Conservation (phyloP, 2,888 invertebrate species). For the Tachystola acroxantha region DNA sequence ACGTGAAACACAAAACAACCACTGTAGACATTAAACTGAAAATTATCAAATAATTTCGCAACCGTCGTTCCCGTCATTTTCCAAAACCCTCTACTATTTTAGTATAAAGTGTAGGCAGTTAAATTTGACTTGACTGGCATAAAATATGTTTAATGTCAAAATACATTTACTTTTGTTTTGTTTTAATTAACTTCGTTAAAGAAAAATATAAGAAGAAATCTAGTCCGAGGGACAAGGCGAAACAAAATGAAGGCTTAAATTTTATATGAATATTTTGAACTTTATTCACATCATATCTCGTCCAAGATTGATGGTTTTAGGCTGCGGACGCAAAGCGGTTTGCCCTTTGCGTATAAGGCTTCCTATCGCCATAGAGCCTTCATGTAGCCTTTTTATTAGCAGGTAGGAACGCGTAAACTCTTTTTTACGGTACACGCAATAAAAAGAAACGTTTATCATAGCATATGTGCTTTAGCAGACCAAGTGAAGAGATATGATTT, state of each 20-base stretch:
- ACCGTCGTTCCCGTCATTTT: too few relatives aligned
- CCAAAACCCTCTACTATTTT: too few relatives aligned
- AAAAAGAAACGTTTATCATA: neutral
- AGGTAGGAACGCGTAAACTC: neutral
- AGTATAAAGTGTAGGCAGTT: too few relatives aligned
- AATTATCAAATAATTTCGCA: too few relatives aligned
- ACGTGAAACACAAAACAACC: too few relatives aligned
- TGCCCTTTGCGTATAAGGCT: neutral
- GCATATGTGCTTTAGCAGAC: neutral
- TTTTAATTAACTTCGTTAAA: too few relatives aligned
- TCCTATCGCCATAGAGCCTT: neutral
- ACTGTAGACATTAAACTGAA: too few relatives aligned
- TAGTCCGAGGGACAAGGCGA: too few relatives aligned
- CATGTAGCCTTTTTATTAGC: neutral
- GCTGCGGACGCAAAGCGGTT: neutral
- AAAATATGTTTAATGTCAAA: neutral
- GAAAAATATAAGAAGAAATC: too few relatives aligned
- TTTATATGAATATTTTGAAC: slow-evolving; percentile 3
- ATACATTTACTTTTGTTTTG: neutral
- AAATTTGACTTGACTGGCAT: too few relatives aligned
- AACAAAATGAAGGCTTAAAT: too few relatives aligned
- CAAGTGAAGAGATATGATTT: too few relatives aligned
- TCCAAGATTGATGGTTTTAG: slow-evolving; percentile 8
- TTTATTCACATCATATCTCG: slow-evolving; percentile 7
- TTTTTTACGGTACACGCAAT: neutral